Evolutionary conservation across 2,888 invertebrate species (phyloP), one percentile per base, ranked within the genome.

Genomic region (Lapara coniferarum): DNA sequence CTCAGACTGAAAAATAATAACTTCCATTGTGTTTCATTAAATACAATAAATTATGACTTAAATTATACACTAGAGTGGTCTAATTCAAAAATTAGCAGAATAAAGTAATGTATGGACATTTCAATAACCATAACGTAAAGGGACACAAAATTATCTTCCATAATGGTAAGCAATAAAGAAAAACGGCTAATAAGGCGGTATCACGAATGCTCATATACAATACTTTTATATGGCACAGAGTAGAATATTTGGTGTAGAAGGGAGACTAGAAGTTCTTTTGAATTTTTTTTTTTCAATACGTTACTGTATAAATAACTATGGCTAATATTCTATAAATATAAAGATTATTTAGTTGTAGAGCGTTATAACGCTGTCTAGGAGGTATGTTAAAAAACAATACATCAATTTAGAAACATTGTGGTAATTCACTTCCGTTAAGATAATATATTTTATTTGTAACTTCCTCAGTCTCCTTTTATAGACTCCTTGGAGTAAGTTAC

Each of bases 181-280:
- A 78, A 76, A 59, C 75, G 78, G 83, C 82, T 85, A 85, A 85
- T 85, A 85, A 84, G 85, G 75, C 76, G 80, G 73, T 78, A 78
- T 81, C 85, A 85, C 84, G 84, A 79, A 77, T 56, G 67, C 44
- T 46, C 77, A 71, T 70, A 67, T 73, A 70, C 71, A 55, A 55
- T 74, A 70, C 68, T 66, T 63, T 55, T 44, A 57, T 37, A 37
- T 57, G 55, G 25, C 71, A 66, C 49, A 66, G 67, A 68, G 0
- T 68, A 66, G 37, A 10, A 6, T 13, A 58, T 2, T 63, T 7
- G 37, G n/a, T 63, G 13, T 49, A 49, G 46, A 49, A 10, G 10
- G 25, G 19, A 10, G 19, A 10, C 10, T 1, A 10, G 37, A 37
- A 37, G 55, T 55, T 55, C 10, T 55, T 19, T 52, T 52, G 25